Evolutionary conservation across 2,888 invertebrate genomes (phyloP), one percentile per base, ranked within the genome.

Genomic region (Bimastos eiseni): DNA sequence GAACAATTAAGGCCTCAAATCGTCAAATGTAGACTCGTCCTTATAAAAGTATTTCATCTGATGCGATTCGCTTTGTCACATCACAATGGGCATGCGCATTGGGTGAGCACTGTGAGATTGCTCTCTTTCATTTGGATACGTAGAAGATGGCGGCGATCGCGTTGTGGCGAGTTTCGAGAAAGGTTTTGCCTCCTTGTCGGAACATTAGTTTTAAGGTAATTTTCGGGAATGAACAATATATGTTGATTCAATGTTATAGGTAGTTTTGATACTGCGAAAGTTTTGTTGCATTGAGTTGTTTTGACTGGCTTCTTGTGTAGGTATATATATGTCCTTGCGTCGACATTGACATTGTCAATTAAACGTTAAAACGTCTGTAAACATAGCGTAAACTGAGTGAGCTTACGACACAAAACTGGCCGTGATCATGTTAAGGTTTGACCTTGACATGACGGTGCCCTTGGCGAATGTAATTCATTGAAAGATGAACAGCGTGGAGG

Each of bases 141-240:
- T 86, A 86, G 21, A 86, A 86, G 34, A 86, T 86, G 86, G 86
- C 37, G 34, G 34, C 37, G 86, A 24, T 86, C n/a, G 34, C 37
- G n/a, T 34, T 86, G 19, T 34, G 86, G 34, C 8, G 86, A 86
- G 34, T 34, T 86, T 86, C 86, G 86, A 86, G 86, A 33, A 86
- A 37, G 37, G 24, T 86, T 86, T 36, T 86, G n/a, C 86, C 86
- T 86, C n/a, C 86, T 34, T 86, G 37, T 36, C 30, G 86, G 86
- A 86, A 37, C 86, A 8, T 86, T 86, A 34, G 86, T 34, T 34
- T 24, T 21, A 34, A 86, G 86, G 86, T 86, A 70, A n/a, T 70
- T n/a, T n/a, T 70, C n/a, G 6, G n/a, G 8, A 11, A 70, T 17
- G 5, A 70, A n/a, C n/a, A 55, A 55, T 17, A 30, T 55, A 24